Percentiles rank a stretch among this genome's conserved stretches.
phyloP scores from a whole-genome alignment of 2,797 vertebrate genomes.

The Odontamblyopus rebecca region DNA sequence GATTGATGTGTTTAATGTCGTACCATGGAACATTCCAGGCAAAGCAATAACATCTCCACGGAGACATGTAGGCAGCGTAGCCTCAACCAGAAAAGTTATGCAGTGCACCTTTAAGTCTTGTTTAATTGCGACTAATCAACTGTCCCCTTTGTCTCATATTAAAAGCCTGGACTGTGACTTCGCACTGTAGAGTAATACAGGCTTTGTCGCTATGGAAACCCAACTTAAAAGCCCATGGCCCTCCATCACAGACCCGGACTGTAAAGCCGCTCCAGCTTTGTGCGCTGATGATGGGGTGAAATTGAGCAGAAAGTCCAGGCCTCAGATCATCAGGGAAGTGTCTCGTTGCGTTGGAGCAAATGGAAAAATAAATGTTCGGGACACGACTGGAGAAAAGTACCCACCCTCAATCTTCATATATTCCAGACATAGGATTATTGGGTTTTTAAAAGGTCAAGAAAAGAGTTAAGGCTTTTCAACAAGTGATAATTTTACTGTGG shows the following conservation, averaged over 20 bases:
- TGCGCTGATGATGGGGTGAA: slow-evolving; percentile 14
- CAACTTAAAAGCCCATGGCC: neutral
- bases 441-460: neutral
- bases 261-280: neutral
- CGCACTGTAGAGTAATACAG: neutral
- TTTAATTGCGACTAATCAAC: neutral
- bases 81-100: too few relatives aligned
- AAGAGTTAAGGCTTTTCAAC: too few relatives aligned
- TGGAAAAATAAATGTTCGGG: neutral
- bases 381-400: neutral
- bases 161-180: neutral
- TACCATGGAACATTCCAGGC: too few relatives aligned
- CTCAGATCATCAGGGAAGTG: slow-evolving; percentile 6
- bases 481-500: neutral
- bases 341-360: slow-evolving; percentile 2
- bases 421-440: neutral
- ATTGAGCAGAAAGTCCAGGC: slow-evolving; percentile 15
- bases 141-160: neutral
- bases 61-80: too few relatives aligned
- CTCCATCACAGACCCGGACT: neutral
- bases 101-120: neutral
- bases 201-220: slow-evolving; percentile 17
- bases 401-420: neutral
- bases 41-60: too few relatives aligned
- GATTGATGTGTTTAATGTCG: too few relatives aligned